Evolutionary conservation across 2,888 invertebrate genomes (phyloP).

Genomic region (Pyralis farinalis): DNA sequence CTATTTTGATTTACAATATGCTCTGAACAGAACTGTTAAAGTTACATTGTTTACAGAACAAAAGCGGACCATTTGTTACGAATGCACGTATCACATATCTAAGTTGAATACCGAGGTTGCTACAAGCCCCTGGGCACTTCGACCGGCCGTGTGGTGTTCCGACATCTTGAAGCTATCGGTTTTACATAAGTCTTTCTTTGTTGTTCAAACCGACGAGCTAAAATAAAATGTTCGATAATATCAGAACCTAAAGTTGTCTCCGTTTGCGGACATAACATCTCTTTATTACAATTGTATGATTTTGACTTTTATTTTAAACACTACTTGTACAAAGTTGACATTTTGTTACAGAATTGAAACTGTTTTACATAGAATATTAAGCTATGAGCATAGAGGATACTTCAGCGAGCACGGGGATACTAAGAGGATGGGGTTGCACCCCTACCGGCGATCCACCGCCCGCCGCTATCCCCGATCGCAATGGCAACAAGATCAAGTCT

Average conservation of each 20-base stretch:
- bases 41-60: conserved; percentile 13
- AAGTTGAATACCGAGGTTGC: conserved; percentile 4
- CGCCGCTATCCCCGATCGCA: conserved; percentile 28
- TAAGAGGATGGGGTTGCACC: conserved; percentile 69
- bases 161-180: conserved; percentile 47
- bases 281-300: neutral
- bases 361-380: conserved; percentile 23
- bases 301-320: neutral
- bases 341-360: conserved; percentile 43
- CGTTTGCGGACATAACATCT: neutral
- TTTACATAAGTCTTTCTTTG: conserved; percentile 48
- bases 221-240: conserved; percentile 19
- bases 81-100: conserved; percentile 4
- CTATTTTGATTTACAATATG: no score
- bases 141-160: conserved; percentile 27
- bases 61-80: conserved; percentile 4
- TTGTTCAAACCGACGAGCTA: conserved; percentile 32
- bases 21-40: no score
- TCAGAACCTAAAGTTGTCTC: neutral
- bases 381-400: conserved; percentile 44
- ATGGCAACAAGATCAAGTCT: conserved; percentile 15
- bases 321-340: conserved; percentile 26
- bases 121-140: conserved; percentile 17
- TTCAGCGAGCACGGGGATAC: conserved; percentile 33
- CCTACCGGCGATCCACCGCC: conserved; percentile 61